phyloP scores from a whole-genome alignment of 2,888 invertebrate species.

The Lottia scabra region DNA sequence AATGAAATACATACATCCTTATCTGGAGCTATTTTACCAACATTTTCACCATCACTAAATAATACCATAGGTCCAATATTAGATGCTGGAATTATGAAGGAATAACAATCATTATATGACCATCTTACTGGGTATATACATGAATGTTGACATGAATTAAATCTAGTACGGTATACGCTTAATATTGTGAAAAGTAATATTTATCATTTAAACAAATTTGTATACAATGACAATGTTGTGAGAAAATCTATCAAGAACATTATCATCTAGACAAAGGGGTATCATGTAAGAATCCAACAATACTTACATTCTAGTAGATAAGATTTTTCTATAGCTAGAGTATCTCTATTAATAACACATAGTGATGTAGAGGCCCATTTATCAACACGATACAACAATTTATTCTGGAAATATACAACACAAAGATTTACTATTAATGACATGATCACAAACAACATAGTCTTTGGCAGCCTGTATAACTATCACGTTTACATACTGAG shows the following conservation, averaged over 20 bases:
- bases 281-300: background rate
- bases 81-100: conserved; percentile 43
- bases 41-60: conserved; percentile 84
- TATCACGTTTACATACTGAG: no score
- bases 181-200: no score
- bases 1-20: conserved; percentile 77
- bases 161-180: no score
- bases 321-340: conserved; percentile 70
- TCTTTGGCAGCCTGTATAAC: no score
- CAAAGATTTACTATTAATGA: background rate
- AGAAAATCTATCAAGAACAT: no score
- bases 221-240: no score
- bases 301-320: conserved; percentile 58
- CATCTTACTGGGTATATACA: no score
- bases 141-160: no score
- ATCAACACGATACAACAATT: conserved; percentile 81
- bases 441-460: no score
- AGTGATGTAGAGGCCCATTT: conserved; percentile 73
- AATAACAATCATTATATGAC: no score
- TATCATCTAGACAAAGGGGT: no score
- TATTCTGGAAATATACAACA: conserved; percentile 72
- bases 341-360: conserved; percentile 73
- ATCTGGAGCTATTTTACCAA: conserved; percentile 83
- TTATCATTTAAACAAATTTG: no score
- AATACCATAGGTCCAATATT: conserved; percentile 72